A percentile compares a stretch with the other conserved stretches of the same genome.
Conservation (phyloP, 1,140 invertebrate genomes). For the Heliconius hermathena region DNA sequence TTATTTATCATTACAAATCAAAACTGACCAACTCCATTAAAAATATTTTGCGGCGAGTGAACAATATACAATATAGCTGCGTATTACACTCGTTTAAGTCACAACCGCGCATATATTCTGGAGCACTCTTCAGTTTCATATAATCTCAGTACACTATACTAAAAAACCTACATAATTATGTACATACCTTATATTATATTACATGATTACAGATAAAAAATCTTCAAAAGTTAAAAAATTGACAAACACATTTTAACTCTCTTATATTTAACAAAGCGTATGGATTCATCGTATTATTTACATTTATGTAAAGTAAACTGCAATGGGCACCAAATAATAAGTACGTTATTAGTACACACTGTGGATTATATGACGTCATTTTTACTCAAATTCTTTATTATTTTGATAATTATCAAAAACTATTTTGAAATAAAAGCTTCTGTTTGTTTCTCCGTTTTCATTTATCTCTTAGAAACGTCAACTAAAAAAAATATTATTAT, state of each 20-base stretch:
- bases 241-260: constrained; percentile 77
- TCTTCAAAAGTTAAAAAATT: constrained; percentile 76
- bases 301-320: constrained; percentile 68
- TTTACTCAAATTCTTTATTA: background rate
- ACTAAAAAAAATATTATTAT: background rate
- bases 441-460: too few relatives aligned
- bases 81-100: constrained; percentile 39
- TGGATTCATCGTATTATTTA: constrained; percentile 76
- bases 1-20: constrained; percentile 2
- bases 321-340: constrained; percentile 71
- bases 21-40: constrained; percentile 30
- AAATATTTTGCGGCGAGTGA: constrained; percentile 24
- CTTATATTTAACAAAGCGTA: constrained; percentile 80
- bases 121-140: constrained; percentile 43
- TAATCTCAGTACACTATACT: constrained; percentile 65
- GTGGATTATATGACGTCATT: constrained; percentile 5
- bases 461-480: too few relatives aligned
- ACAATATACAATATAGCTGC: constrained; percentile 32
- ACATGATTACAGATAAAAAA: constrained; percentile 56
- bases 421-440: too few relatives aligned
- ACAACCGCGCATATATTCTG: constrained; percentile 43
- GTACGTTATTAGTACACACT: constrained; percentile 59
- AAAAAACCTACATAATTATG: constrained; percentile 59
- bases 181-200: constrained; percentile 68
- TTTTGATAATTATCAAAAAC: background rate